phyloP scores from a whole-genome alignment of 2,113 vertebrate genomes.

The Nyctereutes procyonoides region DNA sequence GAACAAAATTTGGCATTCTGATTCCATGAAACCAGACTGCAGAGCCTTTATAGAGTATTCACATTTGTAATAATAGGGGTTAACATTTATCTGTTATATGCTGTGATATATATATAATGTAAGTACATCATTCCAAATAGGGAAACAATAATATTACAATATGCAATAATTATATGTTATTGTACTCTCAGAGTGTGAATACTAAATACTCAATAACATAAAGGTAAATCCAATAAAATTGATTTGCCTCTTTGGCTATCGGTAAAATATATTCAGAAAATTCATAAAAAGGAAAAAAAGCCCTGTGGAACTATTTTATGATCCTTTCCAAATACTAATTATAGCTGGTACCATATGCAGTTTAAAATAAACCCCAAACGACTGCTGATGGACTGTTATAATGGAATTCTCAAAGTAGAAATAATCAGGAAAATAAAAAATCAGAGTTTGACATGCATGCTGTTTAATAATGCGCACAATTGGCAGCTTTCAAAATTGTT shows the following conservation, averaged over 20 bases:
- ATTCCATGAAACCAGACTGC: background rate
- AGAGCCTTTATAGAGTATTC: background rate
- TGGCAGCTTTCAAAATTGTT: conserved; percentile 44
- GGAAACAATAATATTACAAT: background rate
- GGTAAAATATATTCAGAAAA: conserved; percentile 20
- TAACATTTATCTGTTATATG: background rate
- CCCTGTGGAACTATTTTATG: background rate
- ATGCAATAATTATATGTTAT: background rate
- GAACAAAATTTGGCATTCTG: background rate
- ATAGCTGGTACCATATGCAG: background rate
- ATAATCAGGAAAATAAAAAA: background rate
- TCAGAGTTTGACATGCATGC: background rate
- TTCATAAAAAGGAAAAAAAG: background rate
- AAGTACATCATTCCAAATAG: background rate
- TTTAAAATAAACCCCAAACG: background rate
- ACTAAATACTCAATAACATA: background rate
- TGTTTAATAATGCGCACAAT: conserved; percentile 22
- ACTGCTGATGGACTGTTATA: background rate
- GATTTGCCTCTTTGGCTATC: background rate
- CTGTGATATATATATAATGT: background rate
- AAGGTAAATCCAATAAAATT: background rate
- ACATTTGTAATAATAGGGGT: background rate
- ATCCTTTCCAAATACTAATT: conserved; percentile 20
- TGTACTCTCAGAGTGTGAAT: background rate
- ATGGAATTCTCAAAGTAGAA: background rate